A percentile compares a stretch with the other conserved stretches of the same genome.
phyloP scores from a whole-genome alignment of 92 coral and sea anemone genomes.

The Zoanthus solanderi region DNA sequence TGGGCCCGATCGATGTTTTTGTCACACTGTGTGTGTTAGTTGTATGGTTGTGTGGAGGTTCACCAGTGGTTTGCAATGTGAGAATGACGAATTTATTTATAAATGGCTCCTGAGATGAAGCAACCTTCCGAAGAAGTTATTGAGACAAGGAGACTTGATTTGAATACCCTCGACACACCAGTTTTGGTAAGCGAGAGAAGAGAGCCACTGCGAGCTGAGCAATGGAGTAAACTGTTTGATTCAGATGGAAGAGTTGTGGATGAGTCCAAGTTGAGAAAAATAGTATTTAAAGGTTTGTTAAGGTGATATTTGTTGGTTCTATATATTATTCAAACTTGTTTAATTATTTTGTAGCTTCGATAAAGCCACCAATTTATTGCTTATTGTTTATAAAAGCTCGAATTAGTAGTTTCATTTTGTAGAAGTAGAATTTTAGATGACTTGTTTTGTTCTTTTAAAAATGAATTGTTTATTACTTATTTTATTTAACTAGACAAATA shows the following conservation, averaged over 20 bases:
- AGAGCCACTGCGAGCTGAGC: constrained; percentile 63
- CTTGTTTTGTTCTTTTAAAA: background rate
- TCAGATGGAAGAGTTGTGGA: constrained; percentile 92
- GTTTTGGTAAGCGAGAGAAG: constrained; percentile 86
- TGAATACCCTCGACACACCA: constrained; percentile 66
- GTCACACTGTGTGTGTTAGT: no score
- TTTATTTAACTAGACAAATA: background rate
- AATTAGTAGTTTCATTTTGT: background rate
- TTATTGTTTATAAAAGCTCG: background rate
- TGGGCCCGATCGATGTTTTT: no score
- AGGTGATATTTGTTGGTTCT: background rate
- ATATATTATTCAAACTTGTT: no score
- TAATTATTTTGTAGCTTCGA: background rate
- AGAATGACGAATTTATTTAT: background rate
- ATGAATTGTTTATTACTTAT: no score
- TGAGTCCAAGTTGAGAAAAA: constrained; percentile 86
- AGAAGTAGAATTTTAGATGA: background rate
- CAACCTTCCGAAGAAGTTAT: background rate
- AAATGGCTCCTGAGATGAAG: constrained; percentile 42
- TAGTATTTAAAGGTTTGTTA: constrained; percentile 87
- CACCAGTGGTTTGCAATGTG: background rate
- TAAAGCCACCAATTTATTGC: background rate
- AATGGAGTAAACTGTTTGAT: constrained; percentile 84
- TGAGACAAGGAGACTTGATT: constrained; percentile 1
- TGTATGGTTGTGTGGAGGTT: background rate